Conservation (phyloP, 2,797 vertebrate species). For the Molossus molossus region DNA sequence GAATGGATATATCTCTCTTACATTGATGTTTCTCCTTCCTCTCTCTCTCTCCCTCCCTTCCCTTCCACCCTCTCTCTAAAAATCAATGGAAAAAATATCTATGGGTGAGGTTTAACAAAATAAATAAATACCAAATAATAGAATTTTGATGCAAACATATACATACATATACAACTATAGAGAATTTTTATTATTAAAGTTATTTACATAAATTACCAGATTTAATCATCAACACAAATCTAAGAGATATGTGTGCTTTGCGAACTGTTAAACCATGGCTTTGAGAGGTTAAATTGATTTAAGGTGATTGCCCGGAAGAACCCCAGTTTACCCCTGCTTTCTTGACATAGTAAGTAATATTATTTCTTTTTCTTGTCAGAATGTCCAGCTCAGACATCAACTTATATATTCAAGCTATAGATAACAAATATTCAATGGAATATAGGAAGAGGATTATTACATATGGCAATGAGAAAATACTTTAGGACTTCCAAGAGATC, state of each 20-base stretch:
- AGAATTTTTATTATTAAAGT: not conserved
- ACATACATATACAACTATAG: not conserved
- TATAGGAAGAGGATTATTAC: not conserved
- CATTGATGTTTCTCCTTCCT: too few species aligned
- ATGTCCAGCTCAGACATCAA: not conserved
- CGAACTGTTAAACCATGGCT: not conserved
- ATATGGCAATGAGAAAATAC: not conserved
- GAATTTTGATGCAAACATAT: not conserved
- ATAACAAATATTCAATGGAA: not conserved
- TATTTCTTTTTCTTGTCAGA: not conserved
- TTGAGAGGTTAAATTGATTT: constrained; percentile 13
- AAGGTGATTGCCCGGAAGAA: not conserved
- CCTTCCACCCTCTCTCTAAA: too few species aligned
- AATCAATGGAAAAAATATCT: too few species aligned
- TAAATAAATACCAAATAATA: not conserved
- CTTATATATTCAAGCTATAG: not conserved
- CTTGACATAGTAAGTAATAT: not conserved
- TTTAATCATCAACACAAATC: not conserved
- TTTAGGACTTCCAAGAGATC: not conserved
- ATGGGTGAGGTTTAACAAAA: not conserved
- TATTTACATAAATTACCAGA: constrained; percentile 17
- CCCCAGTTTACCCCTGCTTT: not conserved
- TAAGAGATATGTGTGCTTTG: not conserved
- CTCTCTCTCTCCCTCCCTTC: too few species aligned
- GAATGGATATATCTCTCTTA: too few species aligned